Percentiles rank a stretch among this genome's conserved stretches.
Evolutionary conservation across 2,888 invertebrate genomes (phyloP).

Genomic region (Rotaria magnacalcarata): DNA sequence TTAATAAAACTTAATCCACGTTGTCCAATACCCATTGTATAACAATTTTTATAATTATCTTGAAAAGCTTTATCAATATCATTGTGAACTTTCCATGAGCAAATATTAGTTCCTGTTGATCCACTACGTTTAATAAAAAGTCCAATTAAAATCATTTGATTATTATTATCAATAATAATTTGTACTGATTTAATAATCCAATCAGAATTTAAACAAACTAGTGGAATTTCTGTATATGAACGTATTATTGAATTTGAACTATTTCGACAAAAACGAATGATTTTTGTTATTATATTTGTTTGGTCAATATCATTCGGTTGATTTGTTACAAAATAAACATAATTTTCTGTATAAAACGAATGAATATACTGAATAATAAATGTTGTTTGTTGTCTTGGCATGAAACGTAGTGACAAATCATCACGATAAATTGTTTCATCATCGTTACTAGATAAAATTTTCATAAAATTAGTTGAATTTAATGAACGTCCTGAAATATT

Average conservation of each 20-base stretch:
- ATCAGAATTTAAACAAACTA: neutral
- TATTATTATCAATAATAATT: constrained; percentile 35
- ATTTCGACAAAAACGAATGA: constrained; percentile 38
- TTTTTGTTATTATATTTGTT: neutral
- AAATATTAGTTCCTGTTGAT: neutral
- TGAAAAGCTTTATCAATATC: constrained; percentile 30
- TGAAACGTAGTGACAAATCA: constrained; percentile 39
- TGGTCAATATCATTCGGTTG: constrained; percentile 40
- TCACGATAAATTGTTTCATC: neutral
- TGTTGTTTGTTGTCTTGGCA: constrained; percentile 34
- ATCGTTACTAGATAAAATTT: neutral
- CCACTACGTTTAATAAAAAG: constrained; percentile 36
- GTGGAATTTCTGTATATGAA: constrained; percentile 42
- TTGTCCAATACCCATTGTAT: constrained; percentile 16
- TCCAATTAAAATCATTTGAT: constrained; percentile 37
- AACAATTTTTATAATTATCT: constrained; percentile 42
- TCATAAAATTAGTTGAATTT: constrained; percentile 31
- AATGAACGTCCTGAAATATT: constrained; percentile 38
- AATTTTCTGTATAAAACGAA: constrained; percentile 34
- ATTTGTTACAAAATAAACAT: constrained; percentile 42
- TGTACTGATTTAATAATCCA: constrained; percentile 1
- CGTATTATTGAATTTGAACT: constrained; percentile 34
- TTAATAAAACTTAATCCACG: constrained; percentile 45
- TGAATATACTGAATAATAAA: constrained; percentile 44
- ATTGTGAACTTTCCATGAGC: neutral